Evolutionary conservation across 2,888 invertebrate genomes (phyloP).

Genomic region (Diogma glabrata): DNA sequence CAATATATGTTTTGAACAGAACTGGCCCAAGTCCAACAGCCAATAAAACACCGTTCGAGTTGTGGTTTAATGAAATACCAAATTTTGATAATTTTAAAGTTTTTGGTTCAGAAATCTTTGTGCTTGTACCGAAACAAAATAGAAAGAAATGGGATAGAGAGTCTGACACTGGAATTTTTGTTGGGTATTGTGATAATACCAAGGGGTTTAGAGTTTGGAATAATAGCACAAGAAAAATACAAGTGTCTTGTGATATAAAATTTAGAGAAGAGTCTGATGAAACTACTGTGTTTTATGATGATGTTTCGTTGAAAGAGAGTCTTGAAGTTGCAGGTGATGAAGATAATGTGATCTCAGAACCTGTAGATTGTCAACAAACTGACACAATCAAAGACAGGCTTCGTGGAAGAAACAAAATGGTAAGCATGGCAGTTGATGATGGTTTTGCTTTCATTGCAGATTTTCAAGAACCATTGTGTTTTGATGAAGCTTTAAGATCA

Average conservation of each 20-base stretch:
- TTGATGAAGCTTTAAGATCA: not conserved
- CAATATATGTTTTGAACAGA: conserved; percentile 25
- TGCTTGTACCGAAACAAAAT: conserved; percentile 18
- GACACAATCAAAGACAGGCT: not conserved
- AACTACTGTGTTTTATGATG: not conserved
- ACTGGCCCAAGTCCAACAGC: conserved; percentile 18
- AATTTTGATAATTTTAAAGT: conserved; percentile 19
- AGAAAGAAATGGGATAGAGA: conserved; percentile 14
- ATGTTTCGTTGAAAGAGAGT: not conserved
- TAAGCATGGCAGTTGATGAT: not conserved
- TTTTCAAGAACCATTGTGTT: not conserved
- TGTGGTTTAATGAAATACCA: conserved; percentile 18
- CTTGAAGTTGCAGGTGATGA: too few species aligned
- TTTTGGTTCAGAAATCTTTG: conserved; percentile 18
- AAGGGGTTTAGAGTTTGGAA: conserved; percentile 7
- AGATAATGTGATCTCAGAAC: not conserved
- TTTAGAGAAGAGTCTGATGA: conserved; percentile 3
- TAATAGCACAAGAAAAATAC: not conserved
- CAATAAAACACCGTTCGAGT: conserved; percentile 19
- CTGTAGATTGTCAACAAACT: not conserved
- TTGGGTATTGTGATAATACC: not conserved
- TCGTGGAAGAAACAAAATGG: not conserved
- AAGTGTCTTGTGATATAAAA: not conserved
- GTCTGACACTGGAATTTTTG: not conserved
- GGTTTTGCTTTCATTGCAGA: not conserved